Evolutionary conservation across 2,888 invertebrate species (phyloP).

Genomic region (Malachius bipustulatus): DNA sequence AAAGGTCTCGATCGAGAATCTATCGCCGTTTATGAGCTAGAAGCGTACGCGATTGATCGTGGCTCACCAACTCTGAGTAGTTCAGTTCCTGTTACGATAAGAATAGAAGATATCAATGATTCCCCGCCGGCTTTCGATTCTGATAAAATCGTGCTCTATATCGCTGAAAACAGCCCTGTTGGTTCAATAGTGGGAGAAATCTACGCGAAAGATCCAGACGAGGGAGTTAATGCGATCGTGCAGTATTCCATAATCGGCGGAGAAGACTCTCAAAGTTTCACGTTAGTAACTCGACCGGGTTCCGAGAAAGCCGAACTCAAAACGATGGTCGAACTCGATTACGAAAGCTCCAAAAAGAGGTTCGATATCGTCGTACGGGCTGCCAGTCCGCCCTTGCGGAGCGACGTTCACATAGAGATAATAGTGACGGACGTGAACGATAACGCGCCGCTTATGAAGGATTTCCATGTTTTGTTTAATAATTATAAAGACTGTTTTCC

Average conservation of each 20-base stretch:
- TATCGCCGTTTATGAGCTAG: constrained; percentile 70
- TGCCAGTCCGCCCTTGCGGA: constrained; percentile 78
- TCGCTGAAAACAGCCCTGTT: constrained; percentile 92
- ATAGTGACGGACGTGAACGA: constrained; percentile 90
- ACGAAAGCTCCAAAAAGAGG: constrained; percentile 84
- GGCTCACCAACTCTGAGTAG: constrained; percentile 47
- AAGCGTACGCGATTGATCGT: constrained; percentile 80
- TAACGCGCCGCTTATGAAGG: constrained; percentile 81
- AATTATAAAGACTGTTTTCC: constrained; percentile 92
- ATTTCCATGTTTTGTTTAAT: constrained; percentile 87
- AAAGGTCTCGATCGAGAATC: constrained; percentile 86
- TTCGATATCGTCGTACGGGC: constrained; percentile 84
- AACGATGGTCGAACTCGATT: constrained; percentile 86
- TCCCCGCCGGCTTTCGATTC: constrained; percentile 83
- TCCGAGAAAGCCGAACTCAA: constrained; percentile 78
- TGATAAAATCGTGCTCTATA: constrained; percentile 76
- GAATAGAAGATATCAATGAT: constrained; percentile 81
- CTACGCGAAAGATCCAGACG: constrained; percentile 83
- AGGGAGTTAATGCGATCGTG: constrained; percentile 81
- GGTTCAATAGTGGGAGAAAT: constrained; percentile 89
- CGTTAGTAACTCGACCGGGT: constrained; percentile 67
- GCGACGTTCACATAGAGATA: constrained; percentile 79
- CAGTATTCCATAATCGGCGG: constrained; percentile 92
- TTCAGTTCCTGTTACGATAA: constrained; percentile 61
- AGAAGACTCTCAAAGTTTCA: constrained; percentile 79